These are phyloP conservation scores for Darevskia mixta DNA, from an alignment of 2,797 vertebrate species.

Conservation along the genomic window DNA sequence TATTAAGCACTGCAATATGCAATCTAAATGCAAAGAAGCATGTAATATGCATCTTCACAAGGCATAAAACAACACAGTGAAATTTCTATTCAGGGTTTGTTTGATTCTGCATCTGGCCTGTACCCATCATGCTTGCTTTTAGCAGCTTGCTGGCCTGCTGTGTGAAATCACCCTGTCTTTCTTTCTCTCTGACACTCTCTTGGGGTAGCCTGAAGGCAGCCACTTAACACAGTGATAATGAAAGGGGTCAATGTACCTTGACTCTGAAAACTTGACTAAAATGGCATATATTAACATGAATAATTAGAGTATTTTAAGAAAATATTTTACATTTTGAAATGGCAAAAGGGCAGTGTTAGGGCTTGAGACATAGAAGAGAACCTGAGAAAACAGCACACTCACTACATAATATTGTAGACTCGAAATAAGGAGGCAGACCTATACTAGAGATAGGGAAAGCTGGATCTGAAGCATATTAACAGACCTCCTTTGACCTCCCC, in stretches of 20 bases:
- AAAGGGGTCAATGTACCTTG: neutral
- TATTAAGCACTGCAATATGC: constrained; percentile 17
- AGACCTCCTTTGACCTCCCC: neutral
- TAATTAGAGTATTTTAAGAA: neutral
- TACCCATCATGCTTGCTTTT: neutral
- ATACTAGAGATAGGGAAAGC: neutral
- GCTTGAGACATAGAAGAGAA: neutral
- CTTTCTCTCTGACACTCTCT: neutral
- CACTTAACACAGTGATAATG: neutral
- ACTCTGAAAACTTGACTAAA: neutral
- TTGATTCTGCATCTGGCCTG: constrained; percentile 5
- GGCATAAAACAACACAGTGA: constrained; percentile 19
- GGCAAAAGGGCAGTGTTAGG: neutral
- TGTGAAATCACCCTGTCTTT: neutral
- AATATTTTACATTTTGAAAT: neutral
- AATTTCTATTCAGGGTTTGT: neutral
- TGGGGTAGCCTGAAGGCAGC: neutral
- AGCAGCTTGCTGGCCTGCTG: neutral
- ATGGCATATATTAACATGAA: neutral
- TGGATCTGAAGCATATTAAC: neutral
- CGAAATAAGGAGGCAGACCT: neutral
- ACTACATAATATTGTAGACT: neutral
- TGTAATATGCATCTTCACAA: constrained; percentile 22
- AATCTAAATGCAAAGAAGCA: constrained; percentile 33
- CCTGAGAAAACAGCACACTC: neutral